Conservation (phyloP, 1,140 invertebrate genomes). For the Dendroctonus ponderosae region DNA sequence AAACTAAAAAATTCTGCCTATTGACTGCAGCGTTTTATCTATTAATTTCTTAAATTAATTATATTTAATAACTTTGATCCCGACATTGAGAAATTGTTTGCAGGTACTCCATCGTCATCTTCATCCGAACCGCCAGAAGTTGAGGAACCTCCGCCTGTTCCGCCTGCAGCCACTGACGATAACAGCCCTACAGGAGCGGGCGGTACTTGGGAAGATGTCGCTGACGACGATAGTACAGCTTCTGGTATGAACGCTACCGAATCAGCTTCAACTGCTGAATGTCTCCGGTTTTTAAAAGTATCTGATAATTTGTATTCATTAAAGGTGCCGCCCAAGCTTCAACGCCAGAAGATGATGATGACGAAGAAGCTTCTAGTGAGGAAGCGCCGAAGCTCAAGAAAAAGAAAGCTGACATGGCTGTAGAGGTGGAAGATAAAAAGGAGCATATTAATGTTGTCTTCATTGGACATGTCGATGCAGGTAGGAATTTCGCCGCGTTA, state of each 20-base stretch:
- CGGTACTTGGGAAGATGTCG: constrained; percentile 50
- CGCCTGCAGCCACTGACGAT: constrained; percentile 58
- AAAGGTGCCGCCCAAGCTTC: constrained; percentile 59
- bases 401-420: constrained; percentile 72
- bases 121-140: constrained; percentile 53
- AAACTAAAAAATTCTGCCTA: too few species aligned
- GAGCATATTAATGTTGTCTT: constrained; percentile 99
- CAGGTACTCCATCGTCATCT: constrained; percentile 29
- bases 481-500: constrained; percentile 46
- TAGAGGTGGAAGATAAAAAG: constrained; percentile 85
- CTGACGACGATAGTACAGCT: constrained; percentile 53
- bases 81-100: neutral
- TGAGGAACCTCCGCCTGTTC: constrained; percentile 67
- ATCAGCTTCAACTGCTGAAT: neutral
- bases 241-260: constrained; percentile 14
- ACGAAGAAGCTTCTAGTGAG: constrained; percentile 64
- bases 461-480: constrained; percentile 99
- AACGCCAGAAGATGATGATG: constrained; percentile 71
- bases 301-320: too few species aligned
- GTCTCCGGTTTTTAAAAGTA: neutral
- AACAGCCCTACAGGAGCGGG: constrained; percentile 54
- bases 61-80: too few species aligned
- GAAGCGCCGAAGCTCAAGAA: constrained; percentile 67
- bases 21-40: too few species aligned
- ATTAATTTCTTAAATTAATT: too few species aligned